These are phyloP conservation scores for Botrylloides violaceus DNA, from an alignment of 23 tunicate species.

Conservation along the genomic window DNA sequence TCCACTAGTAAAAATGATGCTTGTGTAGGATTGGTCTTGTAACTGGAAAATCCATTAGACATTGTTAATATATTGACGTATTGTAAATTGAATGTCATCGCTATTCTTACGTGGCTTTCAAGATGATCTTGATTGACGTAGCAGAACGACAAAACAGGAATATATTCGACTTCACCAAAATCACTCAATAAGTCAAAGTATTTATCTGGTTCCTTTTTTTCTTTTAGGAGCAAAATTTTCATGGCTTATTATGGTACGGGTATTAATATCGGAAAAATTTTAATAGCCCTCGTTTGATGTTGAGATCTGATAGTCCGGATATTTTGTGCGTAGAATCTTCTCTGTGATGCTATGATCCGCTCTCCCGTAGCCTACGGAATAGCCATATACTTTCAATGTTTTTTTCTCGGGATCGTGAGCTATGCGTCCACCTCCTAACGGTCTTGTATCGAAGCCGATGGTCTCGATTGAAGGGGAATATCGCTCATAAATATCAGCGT, in stretches of 20 bases:
- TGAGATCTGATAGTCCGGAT: constrained; percentile 64
- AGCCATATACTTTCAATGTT: constrained; percentile 66
- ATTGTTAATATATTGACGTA: neutral
- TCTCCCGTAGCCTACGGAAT: constrained; percentile 90
- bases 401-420: constrained; percentile 35
- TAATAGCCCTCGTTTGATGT: constrained; percentile 89
- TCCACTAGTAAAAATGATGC: constrained; percentile 69
- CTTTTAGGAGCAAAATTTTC: constrained; percentile 18
- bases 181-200: constrained; percentile 15
- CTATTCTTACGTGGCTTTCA: neutral
- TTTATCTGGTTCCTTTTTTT: constrained; percentile 9
- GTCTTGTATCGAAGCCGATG: constrained; percentile 49
- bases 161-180: constrained; percentile 31
- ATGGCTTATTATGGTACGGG: neutral
- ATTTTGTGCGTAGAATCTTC: constrained; percentile 25
- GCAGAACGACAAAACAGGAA: constrained; percentile 49
- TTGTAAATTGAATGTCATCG: neutral
- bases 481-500: constrained; percentile 70
- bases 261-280: neutral
- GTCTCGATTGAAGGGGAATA: constrained; percentile 35
- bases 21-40: constrained; percentile 5
- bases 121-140: constrained; percentile 34
- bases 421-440: constrained; percentile 89
- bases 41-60: constrained; percentile 7
- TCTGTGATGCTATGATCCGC: constrained; percentile 90